A percentile compares a stretch with the other conserved stretches of the same genome.
These are phyloP conservation scores for Psilopsiagon aurifrons DNA, from an alignment of 2,113 vertebrate species.

Conservation along the genomic window DNA sequence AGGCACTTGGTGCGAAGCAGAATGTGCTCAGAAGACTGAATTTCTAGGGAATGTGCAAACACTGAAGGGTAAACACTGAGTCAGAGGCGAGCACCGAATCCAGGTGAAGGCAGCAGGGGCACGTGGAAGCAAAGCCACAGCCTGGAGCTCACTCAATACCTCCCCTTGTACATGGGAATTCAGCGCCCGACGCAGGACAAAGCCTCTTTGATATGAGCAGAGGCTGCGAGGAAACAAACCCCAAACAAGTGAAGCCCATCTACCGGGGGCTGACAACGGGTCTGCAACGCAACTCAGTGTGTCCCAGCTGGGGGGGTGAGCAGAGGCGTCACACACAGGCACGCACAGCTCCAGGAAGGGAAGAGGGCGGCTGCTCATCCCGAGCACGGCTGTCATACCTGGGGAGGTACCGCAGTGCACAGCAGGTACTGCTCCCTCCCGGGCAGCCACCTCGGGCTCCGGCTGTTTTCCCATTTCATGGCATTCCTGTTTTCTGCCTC, in stretches of 20 bases:
- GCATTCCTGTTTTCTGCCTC: background rate
- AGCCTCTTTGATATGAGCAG: slow-evolving; percentile 24
- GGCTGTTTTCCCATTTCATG: rapidly evolving
- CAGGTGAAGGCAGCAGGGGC: slow-evolving; percentile 48
- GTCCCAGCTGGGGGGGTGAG: background rate
- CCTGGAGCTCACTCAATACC: slow-evolving; percentile 35
- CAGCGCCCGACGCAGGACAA: slow-evolving; percentile 2
- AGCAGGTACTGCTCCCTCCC: background rate
- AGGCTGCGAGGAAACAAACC: slow-evolving; percentile 12
- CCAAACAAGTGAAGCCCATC: slow-evolving; percentile 23
- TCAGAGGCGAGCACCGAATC: slow-evolving; percentile 42
- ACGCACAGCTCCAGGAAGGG: rapidly evolving
- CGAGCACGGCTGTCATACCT: background rate
- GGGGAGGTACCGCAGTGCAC: background rate
- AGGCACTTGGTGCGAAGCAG: slow-evolving; percentile 35
- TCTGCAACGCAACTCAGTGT: rapidly evolving
- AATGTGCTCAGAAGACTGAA: slow-evolving; percentile 47
- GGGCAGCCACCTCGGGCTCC: background rate
- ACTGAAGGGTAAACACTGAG: slow-evolving; percentile 28
- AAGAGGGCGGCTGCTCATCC: background rate
- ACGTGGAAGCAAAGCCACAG: slow-evolving; percentile 46
- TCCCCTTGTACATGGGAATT: slow-evolving; percentile 20
- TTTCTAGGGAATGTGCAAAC: slow-evolving; percentile 53
- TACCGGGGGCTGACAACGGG: background rate
- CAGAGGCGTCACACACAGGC: background rate